Percentiles rank a stretch among this genome's conserved stretches.
These are phyloP conservation scores for Trachops cirrhosus DNA, from an alignment of 2,797 vertebrate species.

Conservation along the genomic window DNA sequence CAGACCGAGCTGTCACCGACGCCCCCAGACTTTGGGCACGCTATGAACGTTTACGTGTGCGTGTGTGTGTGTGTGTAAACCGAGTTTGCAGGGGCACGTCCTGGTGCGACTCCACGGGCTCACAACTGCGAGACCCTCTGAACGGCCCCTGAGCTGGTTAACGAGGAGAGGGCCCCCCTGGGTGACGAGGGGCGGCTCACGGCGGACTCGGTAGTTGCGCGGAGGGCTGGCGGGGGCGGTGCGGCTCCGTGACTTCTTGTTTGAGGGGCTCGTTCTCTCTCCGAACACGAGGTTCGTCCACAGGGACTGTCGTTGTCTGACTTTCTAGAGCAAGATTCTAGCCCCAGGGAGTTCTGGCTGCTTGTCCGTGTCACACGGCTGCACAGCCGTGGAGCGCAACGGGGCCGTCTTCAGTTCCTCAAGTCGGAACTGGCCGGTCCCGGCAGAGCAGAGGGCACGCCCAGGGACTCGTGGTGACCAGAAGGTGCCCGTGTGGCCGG, in stretches of 20 bases:
- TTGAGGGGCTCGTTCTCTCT: not conserved
- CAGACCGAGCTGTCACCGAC: not conserved
- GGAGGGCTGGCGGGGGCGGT: not conserved
- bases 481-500: not conserved
- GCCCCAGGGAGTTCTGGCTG: not conserved
- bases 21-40: not conserved
- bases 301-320: not conserved
- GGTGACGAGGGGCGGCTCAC: not conserved
- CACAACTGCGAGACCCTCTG: not conserved
- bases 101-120: not conserved
- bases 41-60: not conserved
- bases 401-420: not conserved
- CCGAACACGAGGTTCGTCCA: not conserved
- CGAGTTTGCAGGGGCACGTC: not conserved
- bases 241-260: not conserved
- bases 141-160: not conserved
- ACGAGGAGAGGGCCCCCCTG: not conserved
- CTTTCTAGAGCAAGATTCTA: not conserved
- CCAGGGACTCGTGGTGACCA: not conserved
- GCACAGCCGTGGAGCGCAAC: not conserved
- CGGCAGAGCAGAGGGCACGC: not conserved
- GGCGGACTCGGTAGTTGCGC: too few relatives aligned
- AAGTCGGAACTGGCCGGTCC: not conserved
- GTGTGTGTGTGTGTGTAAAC: not conserved
- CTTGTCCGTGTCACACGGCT: not conserved